phyloP scores from a whole-genome alignment of 2,797 vertebrate genomes.

The Rhinoraja longicauda region DNA sequence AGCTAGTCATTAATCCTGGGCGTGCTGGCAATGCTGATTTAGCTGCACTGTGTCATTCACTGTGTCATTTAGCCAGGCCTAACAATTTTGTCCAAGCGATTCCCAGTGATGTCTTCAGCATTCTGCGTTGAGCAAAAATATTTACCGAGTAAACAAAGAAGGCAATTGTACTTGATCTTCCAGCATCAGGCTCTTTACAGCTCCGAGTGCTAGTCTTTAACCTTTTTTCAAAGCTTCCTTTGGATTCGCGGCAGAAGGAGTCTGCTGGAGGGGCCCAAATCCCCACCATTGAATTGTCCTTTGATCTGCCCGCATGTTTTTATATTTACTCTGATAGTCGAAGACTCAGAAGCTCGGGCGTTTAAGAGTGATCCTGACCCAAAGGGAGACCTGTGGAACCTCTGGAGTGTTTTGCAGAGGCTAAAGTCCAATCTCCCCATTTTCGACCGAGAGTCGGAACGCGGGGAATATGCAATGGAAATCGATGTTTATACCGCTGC shows the following conservation, averaged over 20 bases:
- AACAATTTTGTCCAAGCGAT: background rate
- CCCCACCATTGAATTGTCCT: constrained; percentile 27
- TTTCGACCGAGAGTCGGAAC: background rate
- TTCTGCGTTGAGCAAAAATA: constrained; percentile 6
- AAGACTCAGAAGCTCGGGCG: background rate
- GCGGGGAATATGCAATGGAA: background rate
- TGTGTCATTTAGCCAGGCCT: background rate
- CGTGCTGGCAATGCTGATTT: background rate
- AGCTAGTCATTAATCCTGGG: constrained; percentile 26
- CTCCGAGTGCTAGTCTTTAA: background rate
- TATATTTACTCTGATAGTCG: constrained; percentile 24
- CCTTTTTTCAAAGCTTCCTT: background rate
- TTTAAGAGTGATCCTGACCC: constrained; percentile 8
- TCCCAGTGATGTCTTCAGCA: constrained; percentile 1
- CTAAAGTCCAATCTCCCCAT: background rate
- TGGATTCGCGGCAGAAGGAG: background rate
- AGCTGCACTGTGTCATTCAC: background rate
- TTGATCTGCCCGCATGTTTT: constrained; percentile 10
- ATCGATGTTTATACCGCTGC: background rate
- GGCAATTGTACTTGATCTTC: background rate
- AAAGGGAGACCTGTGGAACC: background rate
- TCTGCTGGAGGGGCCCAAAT: background rate
- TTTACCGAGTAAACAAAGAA: background rate
- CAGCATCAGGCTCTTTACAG: background rate
- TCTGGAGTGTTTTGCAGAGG: background rate